Conservation (phyloP, 92 coral and sea anemone species). For the Actinernus sp. region DNA sequence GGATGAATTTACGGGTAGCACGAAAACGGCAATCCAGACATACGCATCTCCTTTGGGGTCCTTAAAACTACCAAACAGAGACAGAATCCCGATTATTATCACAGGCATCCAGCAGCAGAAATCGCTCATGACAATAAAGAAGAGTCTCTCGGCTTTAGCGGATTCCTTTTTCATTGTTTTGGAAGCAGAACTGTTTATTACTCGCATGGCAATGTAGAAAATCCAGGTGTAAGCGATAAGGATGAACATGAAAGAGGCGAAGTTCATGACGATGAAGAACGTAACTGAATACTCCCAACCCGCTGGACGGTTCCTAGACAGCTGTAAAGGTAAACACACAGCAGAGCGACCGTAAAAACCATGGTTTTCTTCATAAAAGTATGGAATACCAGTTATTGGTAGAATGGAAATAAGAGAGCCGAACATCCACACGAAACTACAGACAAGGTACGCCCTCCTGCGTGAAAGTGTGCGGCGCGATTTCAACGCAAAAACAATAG, state of each 20-base stretch:
- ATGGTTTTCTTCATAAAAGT: conserved; percentile 25
- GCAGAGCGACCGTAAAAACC: conserved; percentile 61
- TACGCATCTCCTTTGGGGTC: conserved; percentile 82
- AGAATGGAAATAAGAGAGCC: conserved; percentile 26
- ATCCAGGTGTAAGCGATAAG: conserved; percentile 71
- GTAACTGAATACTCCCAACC: conserved; percentile 65
- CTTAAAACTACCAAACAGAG: conserved; percentile 63
- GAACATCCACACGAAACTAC: conserved; percentile 22
- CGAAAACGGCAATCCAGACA: conserved; percentile 96
- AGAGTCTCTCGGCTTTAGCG: conserved; percentile 73
- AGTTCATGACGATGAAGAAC: conserved; percentile 64
- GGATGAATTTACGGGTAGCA: conserved; percentile 88
- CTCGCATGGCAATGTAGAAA: conserved; percentile 58
- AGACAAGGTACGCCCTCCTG: background rate
- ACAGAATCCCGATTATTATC: conserved; percentile 77
- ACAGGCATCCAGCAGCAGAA: conserved; percentile 97
- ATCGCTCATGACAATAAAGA: conserved; percentile 78
- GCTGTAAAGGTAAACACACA: conserved; percentile 64
- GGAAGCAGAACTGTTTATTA: conserved; percentile 61
- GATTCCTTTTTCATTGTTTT: conserved; percentile 76
- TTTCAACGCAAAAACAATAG: conserved; percentile 38
- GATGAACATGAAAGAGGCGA: conserved; percentile 80
- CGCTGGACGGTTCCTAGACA: conserved; percentile 29
- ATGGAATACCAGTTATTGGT: conserved; percentile 15
- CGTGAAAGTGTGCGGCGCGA: conserved; percentile 8